These are phyloP conservation scores for Picathartes gymnocephalus DNA, from an alignment of 2,113 vertebrate species.

Conservation along the genomic window DNA sequence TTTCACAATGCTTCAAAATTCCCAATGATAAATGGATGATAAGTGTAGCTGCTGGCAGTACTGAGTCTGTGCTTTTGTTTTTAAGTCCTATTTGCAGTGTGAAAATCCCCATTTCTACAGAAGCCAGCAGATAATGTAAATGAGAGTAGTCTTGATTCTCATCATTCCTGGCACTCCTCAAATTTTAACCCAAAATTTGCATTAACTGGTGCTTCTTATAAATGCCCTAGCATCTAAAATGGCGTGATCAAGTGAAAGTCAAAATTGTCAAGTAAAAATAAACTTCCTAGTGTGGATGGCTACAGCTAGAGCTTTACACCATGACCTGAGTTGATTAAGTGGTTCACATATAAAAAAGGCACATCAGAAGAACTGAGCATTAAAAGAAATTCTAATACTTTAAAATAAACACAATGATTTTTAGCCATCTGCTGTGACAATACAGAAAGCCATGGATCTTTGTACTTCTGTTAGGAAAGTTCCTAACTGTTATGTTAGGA, in stretches of 20 bases:
- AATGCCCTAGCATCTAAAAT: neutral
- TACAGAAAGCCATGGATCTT: neutral
- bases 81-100: neutral
- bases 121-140: neutral
- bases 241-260: neutral
- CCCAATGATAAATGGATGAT: neutral
- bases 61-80: neutral
- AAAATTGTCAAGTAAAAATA: neutral
- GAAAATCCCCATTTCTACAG: neutral
- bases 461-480: neutral
- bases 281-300: neutral
- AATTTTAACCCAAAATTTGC: neutral
- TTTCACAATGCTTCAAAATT: neutral
- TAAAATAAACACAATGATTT: slow-evolving; percentile 10
- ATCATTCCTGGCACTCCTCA: neutral
- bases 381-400: slow-evolving; percentile 16
- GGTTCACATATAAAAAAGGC: neutral
- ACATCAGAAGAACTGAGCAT: neutral
- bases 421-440: neutral
- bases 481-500: neutral
- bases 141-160: neutral
- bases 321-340: neutral
- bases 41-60: neutral
- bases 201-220: neutral
- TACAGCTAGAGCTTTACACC: neutral